Evolutionary conservation across 2,888 invertebrate genomes (phyloP).

Genomic region (Microchrysa polita): DNA sequence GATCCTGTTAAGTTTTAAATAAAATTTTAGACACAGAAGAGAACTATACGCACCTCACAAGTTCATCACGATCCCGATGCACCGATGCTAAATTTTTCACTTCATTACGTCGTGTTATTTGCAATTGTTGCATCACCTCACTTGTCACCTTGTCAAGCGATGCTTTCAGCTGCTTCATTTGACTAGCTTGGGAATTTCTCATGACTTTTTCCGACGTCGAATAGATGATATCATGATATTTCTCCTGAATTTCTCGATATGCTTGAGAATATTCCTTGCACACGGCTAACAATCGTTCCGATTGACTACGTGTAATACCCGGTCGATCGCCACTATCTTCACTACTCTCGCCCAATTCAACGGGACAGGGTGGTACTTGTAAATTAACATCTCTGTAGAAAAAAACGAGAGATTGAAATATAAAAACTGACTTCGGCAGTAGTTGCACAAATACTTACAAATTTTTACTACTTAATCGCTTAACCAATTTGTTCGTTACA

Average conservation of each 20-base stretch:
- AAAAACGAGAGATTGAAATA: no score
- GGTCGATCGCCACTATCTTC: slow-evolving; percentile 60
- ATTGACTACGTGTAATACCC: slow-evolving; percentile 70
- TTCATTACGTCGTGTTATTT: slow-evolving; percentile 85
- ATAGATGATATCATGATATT: slow-evolving; percentile 84
- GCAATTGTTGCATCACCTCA: slow-evolving; percentile 82
- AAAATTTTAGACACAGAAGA: no score
- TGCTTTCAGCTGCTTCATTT: slow-evolving; percentile 79
- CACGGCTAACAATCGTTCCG: slow-evolving; percentile 71
- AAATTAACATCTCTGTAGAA: slow-evolving; percentile 61
- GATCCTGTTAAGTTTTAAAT: no score
- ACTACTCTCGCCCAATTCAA: slow-evolving; percentile 65
- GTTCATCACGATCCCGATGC: slow-evolving; percentile 90
- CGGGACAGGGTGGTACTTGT: slow-evolving; percentile 64
- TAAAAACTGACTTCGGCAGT: background rate
- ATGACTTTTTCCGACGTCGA: slow-evolving; percentile 82
- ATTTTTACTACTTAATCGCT: slow-evolving; percentile 80
- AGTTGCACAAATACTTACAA: slow-evolving; percentile 69
- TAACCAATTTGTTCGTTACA: slow-evolving; percentile 78
- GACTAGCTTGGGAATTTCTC: slow-evolving; percentile 79
- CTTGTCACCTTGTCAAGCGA: slow-evolving; percentile 76
- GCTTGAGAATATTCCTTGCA: slow-evolving; percentile 75
- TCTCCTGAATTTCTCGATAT: slow-evolving; percentile 81
- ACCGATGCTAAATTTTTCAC: slow-evolving; percentile 87
- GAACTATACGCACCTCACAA: slow-evolving; percentile 77